phyloP scores from a whole-genome alignment of 2,113 vertebrate species.

The Xenus cinereus region DNA sequence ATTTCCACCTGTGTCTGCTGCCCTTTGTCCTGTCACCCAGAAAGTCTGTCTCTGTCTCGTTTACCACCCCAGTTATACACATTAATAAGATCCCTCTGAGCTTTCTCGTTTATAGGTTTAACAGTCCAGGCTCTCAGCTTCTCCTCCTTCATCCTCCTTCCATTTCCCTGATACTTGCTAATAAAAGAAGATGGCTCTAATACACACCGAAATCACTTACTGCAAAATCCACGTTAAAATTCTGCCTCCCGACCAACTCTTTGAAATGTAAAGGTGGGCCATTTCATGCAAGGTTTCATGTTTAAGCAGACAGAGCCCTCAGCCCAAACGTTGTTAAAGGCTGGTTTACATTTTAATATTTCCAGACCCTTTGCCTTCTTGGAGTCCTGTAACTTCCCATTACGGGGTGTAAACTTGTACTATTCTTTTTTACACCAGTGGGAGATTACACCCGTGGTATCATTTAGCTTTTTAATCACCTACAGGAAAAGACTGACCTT shows the following conservation, averaged over 20 bases:
- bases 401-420: neutral
- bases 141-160: neutral
- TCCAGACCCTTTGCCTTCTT: neutral
- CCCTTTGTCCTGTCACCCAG: neutral
- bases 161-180: neutral
- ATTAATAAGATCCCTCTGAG: neutral
- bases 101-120: neutral
- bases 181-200: neutral
- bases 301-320: neutral
- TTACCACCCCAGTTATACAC: too few relatives aligned
- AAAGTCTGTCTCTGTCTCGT: neutral
- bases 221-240: neutral
- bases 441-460: too few relatives aligned
- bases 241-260: neutral
- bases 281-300: neutral
- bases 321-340: neutral
- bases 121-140: neutral
- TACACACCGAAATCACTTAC: neutral
- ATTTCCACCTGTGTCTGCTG: neutral
- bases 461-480: neutral
- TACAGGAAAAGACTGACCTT: neutral
- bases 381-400: neutral
- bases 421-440: fast-evolving
- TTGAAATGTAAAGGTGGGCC: neutral
- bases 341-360: neutral